Percentiles rank a stretch among this genome's conserved stretches.
Conservation (phyloP, 1,140 invertebrate genomes). For the Drosophila eugracilis region DNA sequence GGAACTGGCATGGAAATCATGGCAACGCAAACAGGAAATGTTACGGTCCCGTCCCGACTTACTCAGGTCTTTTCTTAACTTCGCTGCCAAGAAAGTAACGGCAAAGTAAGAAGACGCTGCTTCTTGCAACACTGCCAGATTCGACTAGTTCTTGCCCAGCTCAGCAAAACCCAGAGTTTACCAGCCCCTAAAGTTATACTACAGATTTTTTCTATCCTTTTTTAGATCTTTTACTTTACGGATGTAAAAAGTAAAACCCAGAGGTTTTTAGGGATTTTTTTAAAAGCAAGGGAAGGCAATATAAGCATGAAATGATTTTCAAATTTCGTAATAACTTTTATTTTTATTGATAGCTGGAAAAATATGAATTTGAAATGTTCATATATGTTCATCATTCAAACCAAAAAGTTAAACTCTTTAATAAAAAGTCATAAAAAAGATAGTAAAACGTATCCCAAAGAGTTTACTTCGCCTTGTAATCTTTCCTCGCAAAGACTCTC, state of each 20-base stretch:
- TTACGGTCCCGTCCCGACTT: conserved; percentile 43
- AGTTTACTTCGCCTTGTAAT: too few species aligned
- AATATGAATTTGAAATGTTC: too few species aligned
- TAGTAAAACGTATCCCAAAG: too few species aligned
- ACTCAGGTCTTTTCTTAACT: conserved; percentile 37
- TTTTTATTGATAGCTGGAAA: too few species aligned
- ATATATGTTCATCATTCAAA: too few species aligned
- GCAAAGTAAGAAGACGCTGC: conserved; percentile 17
- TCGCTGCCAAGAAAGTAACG: conserved; percentile 44
- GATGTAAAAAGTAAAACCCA: not conserved
- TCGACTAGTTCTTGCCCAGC: conserved; percentile 26
- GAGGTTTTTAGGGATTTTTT: not conserved
- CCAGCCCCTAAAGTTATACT: conserved; percentile 1
- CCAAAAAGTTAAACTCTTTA: too few species aligned
- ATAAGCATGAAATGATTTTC: too few species aligned
- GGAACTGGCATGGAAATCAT: conserved; percentile 59
- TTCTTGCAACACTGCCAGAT: not conserved
- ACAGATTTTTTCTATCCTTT: conserved; percentile 6
- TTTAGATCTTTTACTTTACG: conserved; percentile 4
- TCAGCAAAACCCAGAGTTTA: not conserved
- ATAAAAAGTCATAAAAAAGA: too few species aligned
- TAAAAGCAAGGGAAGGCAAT: not conserved
- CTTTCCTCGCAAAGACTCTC: not conserved
- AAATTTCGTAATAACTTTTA: too few species aligned
- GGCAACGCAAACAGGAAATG: conserved; percentile 79